Percentiles rank a stretch among this genome's conserved stretches.
Conservation (phyloP, 2,888 invertebrate genomes). For the Mantis religiosa region DNA sequence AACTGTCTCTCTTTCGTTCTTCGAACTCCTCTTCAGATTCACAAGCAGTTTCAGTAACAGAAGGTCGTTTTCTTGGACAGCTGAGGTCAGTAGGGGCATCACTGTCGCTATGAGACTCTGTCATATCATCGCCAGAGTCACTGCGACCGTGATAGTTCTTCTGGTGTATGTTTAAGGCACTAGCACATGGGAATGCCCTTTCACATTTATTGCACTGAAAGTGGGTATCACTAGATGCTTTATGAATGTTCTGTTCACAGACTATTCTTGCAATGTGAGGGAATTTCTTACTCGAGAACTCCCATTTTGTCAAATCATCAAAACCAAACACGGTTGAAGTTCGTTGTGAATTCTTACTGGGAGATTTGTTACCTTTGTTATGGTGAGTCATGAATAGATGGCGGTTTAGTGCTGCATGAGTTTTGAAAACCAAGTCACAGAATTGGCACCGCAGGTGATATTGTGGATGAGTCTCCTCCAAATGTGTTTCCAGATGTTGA, state of each 20-base stretch:
- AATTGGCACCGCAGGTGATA: slow-evolving; percentile 65
- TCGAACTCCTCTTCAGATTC: slow-evolving; percentile 48
- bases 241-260: slow-evolving; percentile 64
- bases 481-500: slow-evolving; percentile 58
- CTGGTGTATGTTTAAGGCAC: slow-evolving; percentile 64
- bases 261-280: slow-evolving; percentile 70
- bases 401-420: slow-evolving; percentile 64
- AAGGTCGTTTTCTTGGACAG: not conserved
- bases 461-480: slow-evolving; percentile 63
- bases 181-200: slow-evolving; percentile 66
- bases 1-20: slow-evolving; percentile 64
- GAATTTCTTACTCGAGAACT: slow-evolving; percentile 76
- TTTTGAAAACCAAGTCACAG: slow-evolving; percentile 71
- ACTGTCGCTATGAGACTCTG: slow-evolving; percentile 37
- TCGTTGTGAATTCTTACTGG: slow-evolving; percentile 21
- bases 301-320: slow-evolving; percentile 70
- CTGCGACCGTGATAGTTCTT: slow-evolving; percentile 46
- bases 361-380: slow-evolving; percentile 8
- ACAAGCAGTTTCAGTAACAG: slow-evolving; percentile 1
- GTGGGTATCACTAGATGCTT: slow-evolving; percentile 50
- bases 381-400: slow-evolving; percentile 63
- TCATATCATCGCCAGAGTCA: not conserved
- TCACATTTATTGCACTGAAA: slow-evolving; percentile 68
- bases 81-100: slow-evolving; percentile 40
- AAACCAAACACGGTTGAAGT: slow-evolving; percentile 54